Base-by-base conservation (phyloP, 2,888 invertebrate genomes). In the Melieria omissa region DNA sequence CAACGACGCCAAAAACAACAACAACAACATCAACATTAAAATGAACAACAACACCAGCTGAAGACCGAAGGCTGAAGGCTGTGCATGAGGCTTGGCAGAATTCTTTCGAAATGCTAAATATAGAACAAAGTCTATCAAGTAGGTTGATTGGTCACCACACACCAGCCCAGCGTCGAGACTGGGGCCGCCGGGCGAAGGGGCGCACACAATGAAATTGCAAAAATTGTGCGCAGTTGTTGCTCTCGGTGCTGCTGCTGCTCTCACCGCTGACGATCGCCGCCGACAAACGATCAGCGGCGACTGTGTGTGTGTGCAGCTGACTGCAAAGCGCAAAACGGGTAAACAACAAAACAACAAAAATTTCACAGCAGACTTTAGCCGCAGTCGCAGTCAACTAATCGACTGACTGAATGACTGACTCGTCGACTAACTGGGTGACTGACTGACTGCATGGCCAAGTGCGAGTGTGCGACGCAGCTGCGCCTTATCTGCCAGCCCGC, bases 101-200 rank as follows among this genome's bases (percentile, higher is more conserved):
- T 68, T 68, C 61, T 68, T 62, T 44, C 52, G 54, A 61, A 49
- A 62, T 16, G 63, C 61, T 70, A 61, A 68, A 65, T 65, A 58
- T 74, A 68, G 68, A 68, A 68, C 62, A 68, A n/a, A 44, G 52
- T 62, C 41, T 75, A 76, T 71, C 74, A 81, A 80, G 79, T 82
- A 82, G 82, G 82, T 82, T 82, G 82, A 82, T 82, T 82, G 82
- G 82, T 80, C 78, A 79, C 76, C 78, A 80, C 76, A 77, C 77
- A 79, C 63, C 54, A 12, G 46, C 4, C 65, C 44, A n/a, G n/a
- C n/a, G 54, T n/a, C 54, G 45, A 55, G 12, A 16, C 55, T 7
- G 44, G 45, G 55, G 45, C 12, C 29, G 55, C 44, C 45, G 14
- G 41, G 60, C 12, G 45, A 41, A 60, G 16, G 8, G 14, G 16